Conservation (phyloP, 1,140 invertebrate genomes). For the Asobara japonica region DNA sequence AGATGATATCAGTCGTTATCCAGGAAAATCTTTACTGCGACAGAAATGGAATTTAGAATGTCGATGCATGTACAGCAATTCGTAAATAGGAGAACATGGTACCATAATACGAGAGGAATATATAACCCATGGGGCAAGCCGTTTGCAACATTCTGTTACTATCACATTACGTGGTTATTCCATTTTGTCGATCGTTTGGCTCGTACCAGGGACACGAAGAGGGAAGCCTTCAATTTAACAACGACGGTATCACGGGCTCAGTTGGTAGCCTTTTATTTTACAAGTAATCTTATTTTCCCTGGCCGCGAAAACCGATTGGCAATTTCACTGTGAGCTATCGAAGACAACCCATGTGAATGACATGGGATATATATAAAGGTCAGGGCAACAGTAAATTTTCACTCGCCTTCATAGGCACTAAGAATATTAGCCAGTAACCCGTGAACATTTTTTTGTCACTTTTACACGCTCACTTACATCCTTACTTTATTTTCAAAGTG, state of each 20-base stretch:
- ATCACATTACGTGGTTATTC: conserved; percentile 31
- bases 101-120: not conserved
- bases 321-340: conserved; percentile 30
- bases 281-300: conserved; percentile 43
- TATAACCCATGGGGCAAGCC: not conserved
- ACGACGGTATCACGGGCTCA: conserved; percentile 41
- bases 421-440: too few relatives aligned
- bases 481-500: too few relatives aligned
- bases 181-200: conserved; percentile 35
- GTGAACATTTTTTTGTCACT: too few relatives aligned
- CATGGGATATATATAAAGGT: not conserved
- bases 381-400: not conserved
- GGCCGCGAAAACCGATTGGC: conserved; percentile 41
- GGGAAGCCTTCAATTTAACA: conserved; percentile 41
- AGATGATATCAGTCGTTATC: too few relatives aligned
- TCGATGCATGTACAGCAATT: too few relatives aligned
- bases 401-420: not conserved
- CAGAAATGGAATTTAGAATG: too few relatives aligned
- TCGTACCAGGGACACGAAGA: not conserved
- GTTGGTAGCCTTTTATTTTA: conserved; percentile 49
- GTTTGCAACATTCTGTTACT: not conserved
- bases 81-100: not conserved
- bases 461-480: too few relatives aligned
- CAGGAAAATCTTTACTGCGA: too few relatives aligned
- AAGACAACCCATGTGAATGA: not conserved